Evolutionary conservation across 1,140 invertebrate species (phyloP).

Genomic region (Octopus sinensis): DNA sequence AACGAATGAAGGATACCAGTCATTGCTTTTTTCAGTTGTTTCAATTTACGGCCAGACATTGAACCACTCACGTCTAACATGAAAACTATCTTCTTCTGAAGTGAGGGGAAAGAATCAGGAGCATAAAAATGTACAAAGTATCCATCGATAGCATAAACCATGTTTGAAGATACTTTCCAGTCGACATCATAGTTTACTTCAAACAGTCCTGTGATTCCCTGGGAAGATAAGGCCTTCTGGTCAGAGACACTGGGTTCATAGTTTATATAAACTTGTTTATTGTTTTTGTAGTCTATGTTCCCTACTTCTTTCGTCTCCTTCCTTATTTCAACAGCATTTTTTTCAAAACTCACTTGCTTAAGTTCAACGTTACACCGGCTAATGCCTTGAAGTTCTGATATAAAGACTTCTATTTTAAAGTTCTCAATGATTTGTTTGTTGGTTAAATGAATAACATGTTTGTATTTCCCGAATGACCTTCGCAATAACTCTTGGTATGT

Average conservation of each 20-base stretch:
- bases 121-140: slow-evolving; percentile 9
- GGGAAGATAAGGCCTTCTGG: not conserved
- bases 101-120: not conserved
- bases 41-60: not conserved
- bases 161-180: not conserved
- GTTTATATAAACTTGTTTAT: slow-evolving; percentile 4
- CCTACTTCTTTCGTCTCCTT: not conserved
- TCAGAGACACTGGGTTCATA: not conserved
- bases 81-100: not conserved
- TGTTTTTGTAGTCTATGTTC: not conserved
- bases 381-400: not conserved
- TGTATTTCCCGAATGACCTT: not conserved
- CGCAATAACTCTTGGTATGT: not conserved
- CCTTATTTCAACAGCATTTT: not conserved
- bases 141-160: slow-evolving; percentile 3
- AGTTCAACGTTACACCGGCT: not conserved
- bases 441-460: not conserved
- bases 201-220: not conserved
- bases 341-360: not conserved
- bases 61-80: not conserved
- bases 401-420: slow-evolving; percentile 5
- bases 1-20: not conserved
- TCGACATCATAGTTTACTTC: not conserved
- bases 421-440: not conserved
- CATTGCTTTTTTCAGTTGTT: not conserved